phyloP scores from a whole-genome alignment of 2,797 vertebrate species.

The Tenualosa ilisha region DNA sequence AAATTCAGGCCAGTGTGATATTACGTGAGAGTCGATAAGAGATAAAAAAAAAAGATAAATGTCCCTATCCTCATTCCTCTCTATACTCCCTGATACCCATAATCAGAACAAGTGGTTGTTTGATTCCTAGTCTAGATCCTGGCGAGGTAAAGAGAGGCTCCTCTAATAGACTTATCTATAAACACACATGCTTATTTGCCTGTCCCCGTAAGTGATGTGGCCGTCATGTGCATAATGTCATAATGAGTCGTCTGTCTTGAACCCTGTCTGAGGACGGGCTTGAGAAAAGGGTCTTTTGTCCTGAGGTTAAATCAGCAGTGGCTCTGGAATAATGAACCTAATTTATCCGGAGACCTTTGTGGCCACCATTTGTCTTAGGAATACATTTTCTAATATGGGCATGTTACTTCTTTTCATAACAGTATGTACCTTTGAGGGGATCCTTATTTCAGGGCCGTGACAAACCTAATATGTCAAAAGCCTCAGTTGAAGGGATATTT shows the following conservation, averaged over 20 bases:
- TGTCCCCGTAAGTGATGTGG: neutral
- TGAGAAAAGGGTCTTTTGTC: neutral
- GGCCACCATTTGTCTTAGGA: neutral
- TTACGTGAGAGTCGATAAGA: neutral
- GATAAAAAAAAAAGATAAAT: neutral
- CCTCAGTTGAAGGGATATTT: neutral
- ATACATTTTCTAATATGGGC: neutral
- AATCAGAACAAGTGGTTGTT: neutral
- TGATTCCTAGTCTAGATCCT: neutral
- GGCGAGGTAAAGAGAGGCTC: neutral
- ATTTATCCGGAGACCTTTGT: neutral
- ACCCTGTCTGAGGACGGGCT: neutral
- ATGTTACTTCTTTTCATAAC: neutral
- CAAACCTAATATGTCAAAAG: neutral
- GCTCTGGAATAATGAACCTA: neutral
- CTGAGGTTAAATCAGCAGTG: neutral
- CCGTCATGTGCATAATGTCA: neutral
- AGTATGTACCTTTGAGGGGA: neutral
- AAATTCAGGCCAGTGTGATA: neutral
- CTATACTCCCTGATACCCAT: neutral
- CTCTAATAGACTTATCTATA: neutral
- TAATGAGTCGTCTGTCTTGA: neutral
- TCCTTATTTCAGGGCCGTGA: neutral
- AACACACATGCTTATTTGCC: neutral
- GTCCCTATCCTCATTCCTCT: neutral